Conservation (phyloP, 2,888 invertebrate genomes). For the Anoplius nigerrimus region DNA sequence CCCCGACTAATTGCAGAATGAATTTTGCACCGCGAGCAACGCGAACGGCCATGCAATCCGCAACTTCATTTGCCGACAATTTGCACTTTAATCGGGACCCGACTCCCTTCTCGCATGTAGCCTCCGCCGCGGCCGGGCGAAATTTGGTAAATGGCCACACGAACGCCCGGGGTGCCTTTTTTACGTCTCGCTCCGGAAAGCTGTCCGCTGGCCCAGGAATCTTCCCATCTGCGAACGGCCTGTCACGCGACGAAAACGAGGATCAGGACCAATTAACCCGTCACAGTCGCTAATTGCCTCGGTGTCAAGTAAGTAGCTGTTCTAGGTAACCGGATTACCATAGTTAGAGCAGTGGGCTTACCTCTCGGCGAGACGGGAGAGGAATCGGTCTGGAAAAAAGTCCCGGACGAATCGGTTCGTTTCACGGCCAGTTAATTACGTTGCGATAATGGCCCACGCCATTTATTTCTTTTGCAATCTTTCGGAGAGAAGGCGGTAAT, state of each 20-base stretch:
- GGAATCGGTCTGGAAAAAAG: too few relatives aligned
- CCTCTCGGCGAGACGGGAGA: too few relatives aligned
- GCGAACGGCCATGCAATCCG: too few relatives aligned
- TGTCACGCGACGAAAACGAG: conserved; percentile 67
- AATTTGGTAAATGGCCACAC: conserved; percentile 4
- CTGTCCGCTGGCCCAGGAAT: conserved; percentile 43
- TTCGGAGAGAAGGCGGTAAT: too few relatives aligned
- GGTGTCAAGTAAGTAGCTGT: conserved; percentile 44
- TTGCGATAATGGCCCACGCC: too few relatives aligned
- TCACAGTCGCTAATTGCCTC: conserved; percentile 65
- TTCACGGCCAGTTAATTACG: too few relatives aligned
- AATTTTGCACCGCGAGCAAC: background rate
- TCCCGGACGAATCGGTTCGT: too few relatives aligned
- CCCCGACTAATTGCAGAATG: too few relatives aligned
- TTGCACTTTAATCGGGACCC: too few relatives aligned
- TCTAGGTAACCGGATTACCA: conserved; percentile 40
- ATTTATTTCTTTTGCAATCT: too few relatives aligned
- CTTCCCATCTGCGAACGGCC: conserved; percentile 45
- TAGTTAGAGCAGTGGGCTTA: too few relatives aligned
- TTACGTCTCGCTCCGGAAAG: conserved; percentile 27
- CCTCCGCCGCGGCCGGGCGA: conserved; percentile 13
- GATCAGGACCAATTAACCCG: conserved; percentile 66
- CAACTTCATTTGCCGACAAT: too few relatives aligned
- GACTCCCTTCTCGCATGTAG: conserved; percentile 6
- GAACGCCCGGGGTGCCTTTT: conserved; percentile 22